phyloP scores from a whole-genome alignment of 2,113 vertebrate species.

The Cyphomyrus discorhynchus region DNA sequence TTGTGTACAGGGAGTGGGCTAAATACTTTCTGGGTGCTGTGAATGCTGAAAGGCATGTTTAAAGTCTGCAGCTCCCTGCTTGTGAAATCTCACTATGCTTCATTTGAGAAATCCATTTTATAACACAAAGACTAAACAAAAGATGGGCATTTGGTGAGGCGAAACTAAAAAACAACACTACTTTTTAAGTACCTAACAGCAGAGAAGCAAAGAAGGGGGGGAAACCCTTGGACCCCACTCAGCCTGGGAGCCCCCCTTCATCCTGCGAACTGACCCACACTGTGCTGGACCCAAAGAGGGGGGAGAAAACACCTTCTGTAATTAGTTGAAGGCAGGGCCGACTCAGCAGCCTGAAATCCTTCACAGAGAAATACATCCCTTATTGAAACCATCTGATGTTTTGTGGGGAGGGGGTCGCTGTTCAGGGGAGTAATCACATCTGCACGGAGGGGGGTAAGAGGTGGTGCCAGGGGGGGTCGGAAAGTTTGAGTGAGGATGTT shows the following conservation, averaged over 20 bases:
- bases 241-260: not conserved
- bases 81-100: not conserved
- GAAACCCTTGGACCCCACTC: not conserved
- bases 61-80: not conserved
- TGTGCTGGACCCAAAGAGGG: constrained; percentile 1
- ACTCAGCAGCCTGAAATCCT: constrained; percentile 43
- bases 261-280: constrained; percentile 12
- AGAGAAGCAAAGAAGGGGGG: not conserved
- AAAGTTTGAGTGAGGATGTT: constrained; percentile 43
- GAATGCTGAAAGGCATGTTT: not conserved
- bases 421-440: constrained; percentile 44
- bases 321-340: constrained; percentile 38
- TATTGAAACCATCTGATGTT: constrained; percentile 31
- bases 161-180: not conserved
- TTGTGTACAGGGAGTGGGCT: not conserved
- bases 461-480: constrained; percentile 26
- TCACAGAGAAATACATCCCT: constrained; percentile 48
- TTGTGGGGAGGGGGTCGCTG: constrained; percentile 27
- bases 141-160: not conserved
- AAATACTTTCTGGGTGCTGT: not conserved
- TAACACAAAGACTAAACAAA: not conserved
- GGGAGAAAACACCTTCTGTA: constrained; percentile 29
- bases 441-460: constrained; percentile 18
- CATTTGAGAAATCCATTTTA: not conserved
- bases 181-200: not conserved